phyloP scores from a whole-genome alignment of 2,888 invertebrate species.

The Lapara coniferarum region DNA sequence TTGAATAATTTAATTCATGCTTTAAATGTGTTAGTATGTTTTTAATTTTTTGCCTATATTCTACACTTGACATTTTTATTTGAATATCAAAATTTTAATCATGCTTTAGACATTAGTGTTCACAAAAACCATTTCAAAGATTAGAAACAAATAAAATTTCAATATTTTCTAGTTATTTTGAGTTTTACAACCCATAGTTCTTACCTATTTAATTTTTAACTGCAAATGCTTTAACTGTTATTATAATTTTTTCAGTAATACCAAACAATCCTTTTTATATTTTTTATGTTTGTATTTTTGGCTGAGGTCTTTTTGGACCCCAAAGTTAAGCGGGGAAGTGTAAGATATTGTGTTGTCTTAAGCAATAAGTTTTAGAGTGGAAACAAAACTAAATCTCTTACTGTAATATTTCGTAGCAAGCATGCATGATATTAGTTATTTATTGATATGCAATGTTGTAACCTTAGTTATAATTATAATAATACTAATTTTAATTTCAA shows the following conservation, averaged over 20 bases:
- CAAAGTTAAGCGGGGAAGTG: not conserved
- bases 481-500: conserved; percentile 7
- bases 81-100: no score
- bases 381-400: not conserved
- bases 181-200: no score
- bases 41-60: not conserved
- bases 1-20: conserved; percentile 41
- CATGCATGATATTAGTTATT: not conserved
- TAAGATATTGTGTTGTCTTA: not conserved
- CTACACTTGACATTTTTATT: not conserved
- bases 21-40: not conserved
- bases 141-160: no score
- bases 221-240: not conserved
- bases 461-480: not conserved
- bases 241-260: not conserved
- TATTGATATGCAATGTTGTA: not conserved
- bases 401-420: not conserved
- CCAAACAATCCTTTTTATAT: not conserved
- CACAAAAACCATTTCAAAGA: no score
- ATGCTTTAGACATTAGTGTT: no score
- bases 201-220: no score
- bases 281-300: not conserved
- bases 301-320: not conserved
- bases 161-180: no score
- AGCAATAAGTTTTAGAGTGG: not conserved